These are phyloP conservation scores for Rhynchotus rufescens DNA, from an alignment of 2,797 vertebrate species.

Conservation along the genomic window DNA sequence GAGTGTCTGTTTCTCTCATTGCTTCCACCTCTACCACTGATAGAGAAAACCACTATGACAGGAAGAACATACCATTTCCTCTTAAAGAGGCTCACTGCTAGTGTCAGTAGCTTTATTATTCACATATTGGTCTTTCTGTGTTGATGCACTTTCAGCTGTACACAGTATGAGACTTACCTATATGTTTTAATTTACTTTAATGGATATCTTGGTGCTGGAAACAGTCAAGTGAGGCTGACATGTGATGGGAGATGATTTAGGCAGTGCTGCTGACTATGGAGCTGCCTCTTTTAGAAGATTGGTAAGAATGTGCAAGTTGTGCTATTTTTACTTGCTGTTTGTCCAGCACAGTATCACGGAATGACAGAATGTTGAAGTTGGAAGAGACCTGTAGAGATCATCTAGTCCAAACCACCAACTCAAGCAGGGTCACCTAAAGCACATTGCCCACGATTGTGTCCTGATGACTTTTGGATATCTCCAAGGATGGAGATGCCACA, in stretches of 20 bases:
- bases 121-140: not conserved
- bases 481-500: not conserved
- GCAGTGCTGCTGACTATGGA: constrained; percentile 25
- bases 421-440: not conserved
- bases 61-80: constrained; percentile 27
- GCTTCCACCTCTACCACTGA: rapidly evolving
- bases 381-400: not conserved
- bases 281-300: not conserved
- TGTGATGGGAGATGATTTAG: not conserved
- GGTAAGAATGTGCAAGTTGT: constrained; percentile 16
- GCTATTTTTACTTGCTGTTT: constrained; percentile 28
- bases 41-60: not conserved
- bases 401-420: not conserved
- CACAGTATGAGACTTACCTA: not conserved
- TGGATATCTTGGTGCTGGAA: not conserved
- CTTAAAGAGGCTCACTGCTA: not conserved
- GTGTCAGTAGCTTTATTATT: not conserved
- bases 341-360: not conserved
- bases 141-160: not conserved
- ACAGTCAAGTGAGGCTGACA: not conserved
- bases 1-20: not conserved
- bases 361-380: not conserved
- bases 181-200: not conserved
- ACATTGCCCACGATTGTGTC: not conserved
- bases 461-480: not conserved